A percentile compares a stretch with the other conserved stretches of the same genome.
Conservation (phyloP, 2,888 invertebrate species). For the Catocala sponsa region DNA sequence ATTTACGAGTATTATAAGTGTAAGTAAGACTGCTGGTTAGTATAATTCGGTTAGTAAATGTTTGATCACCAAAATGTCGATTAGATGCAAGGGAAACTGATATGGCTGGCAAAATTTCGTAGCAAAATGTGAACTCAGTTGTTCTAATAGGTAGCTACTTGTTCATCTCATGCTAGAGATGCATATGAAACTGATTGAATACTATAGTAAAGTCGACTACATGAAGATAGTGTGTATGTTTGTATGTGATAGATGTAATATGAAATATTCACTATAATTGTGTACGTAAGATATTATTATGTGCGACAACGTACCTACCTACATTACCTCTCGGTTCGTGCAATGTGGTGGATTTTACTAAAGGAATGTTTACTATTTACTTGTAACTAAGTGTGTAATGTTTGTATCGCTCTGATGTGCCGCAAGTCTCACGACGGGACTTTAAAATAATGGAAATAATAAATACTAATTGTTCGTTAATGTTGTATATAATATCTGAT, state of each 20-base stretch:
- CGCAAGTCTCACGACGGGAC: conserved; percentile 47
- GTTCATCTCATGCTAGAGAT: conserved; percentile 4
- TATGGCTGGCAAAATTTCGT: conserved; percentile 6
- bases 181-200: background rate
- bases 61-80: conserved; percentile 28
- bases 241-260: conserved; percentile 22
- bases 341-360: conserved; percentile 29
- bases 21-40: conserved; percentile 37
- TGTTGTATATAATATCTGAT: conserved; percentile 44
- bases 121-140: conserved; percentile 5
- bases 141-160: conserved; percentile 7
- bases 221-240: conserved; percentile 11
- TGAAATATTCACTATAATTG: conserved; percentile 23
- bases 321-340: conserved; percentile 12
- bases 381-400: conserved; percentile 19
- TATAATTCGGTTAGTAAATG: conserved; percentile 16
- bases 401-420: conserved; percentile 38
- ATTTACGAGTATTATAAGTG: conserved; percentile 23
- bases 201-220: conserved; percentile 27
- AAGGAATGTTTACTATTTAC: conserved; percentile 16
- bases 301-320: background rate
- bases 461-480: conserved; percentile 35
- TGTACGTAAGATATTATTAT: conserved; percentile 12
- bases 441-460: conserved; percentile 46
- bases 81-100: conserved; percentile 14